Base-by-base conservation (phyloP, 2,888 invertebrate genomes). In the Yponomeuta sedellus region DNA sequence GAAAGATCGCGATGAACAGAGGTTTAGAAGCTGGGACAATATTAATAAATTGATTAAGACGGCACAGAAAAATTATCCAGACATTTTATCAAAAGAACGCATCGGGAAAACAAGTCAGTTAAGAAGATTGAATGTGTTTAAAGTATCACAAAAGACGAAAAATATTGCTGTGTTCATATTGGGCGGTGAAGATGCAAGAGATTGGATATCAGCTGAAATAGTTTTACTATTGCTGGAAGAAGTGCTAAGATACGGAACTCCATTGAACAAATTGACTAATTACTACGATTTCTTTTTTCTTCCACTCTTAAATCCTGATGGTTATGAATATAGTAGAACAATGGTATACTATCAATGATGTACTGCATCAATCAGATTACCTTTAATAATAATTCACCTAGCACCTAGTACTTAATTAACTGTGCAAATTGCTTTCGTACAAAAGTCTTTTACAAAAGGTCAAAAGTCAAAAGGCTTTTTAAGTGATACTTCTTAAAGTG, bases 291-390 rank as follows among this genome's bases (percentile, higher is more conserved):
- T 88, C 68, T 88, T 87, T 70, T 74, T 89, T 67, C 68, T 88
- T 8, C 90, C 90, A 62, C 69, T 86, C 28, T 71, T 85, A n/a
- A 90, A 90, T 74, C 88, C 89, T 67, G 90, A 90, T 81, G 90
- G 90, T 25, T 88, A 86, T 75, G 75, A 71, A 11, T 83, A 77
- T 69, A 87, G 83, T 69, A 87, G 83, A 68, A 71, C 68, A 61
- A 66, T 72, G 76, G 88, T 88, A 77, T 72, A 70, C 66, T 34
- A 34, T 34, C 34, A 34, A 34, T 34, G 10, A 34, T 6, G 34
- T 34, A 34, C 34, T 34, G 34, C 34, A 34, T 34, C n/a, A 34
- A 34, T 6, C 8, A 6, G 34, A 5, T n/a, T n/a, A n/a, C n/a
- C n/a, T n/a, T n/a, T n/a, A n/a, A n/a, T n/a, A n/a, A n/a, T n/a